Evolutionary conservation across 2,113 vertebrate species (phyloP).

Genomic region (Alaudala cheleensis): DNA sequence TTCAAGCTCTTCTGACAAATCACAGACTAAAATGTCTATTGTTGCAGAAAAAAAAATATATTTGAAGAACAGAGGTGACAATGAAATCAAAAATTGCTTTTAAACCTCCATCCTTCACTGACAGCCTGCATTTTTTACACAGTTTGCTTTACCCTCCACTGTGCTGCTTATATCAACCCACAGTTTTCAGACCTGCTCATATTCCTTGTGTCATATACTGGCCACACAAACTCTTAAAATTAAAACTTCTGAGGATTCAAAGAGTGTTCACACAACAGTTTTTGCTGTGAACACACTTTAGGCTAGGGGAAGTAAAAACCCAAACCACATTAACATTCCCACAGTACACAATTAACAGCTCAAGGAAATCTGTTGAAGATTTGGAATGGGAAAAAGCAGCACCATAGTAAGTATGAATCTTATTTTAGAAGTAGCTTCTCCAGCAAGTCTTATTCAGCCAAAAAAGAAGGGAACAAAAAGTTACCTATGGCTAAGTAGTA

Average conservation of each 20-base stretch:
- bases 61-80: not conserved
- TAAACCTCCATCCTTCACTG: not conserved
- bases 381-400: not conserved
- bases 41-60: not conserved
- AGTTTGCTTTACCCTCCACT: not conserved
- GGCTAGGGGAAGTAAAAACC: rapidly evolving
- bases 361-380: not conserved
- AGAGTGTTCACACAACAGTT: rapidly evolving
- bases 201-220: not conserved
- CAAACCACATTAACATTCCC: not conserved
- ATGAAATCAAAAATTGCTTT: not conserved
- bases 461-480: not conserved
- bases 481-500: not conserved
- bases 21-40: not conserved
- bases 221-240: not conserved
- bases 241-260: not conserved
- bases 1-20: not conserved
- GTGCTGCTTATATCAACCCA: not conserved
- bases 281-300: not conserved
- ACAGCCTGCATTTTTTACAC: not conserved
- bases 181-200: not conserved
- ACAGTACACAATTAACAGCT: not conserved
- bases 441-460: not conserved
- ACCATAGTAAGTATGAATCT: not conserved
- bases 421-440: not conserved